A percentile compares a stretch with the other conserved stretches of the same genome.
These are phyloP conservation scores for Danio choprae DNA, from an alignment of 2,797 vertebrate species.

Conservation along the genomic window DNA sequence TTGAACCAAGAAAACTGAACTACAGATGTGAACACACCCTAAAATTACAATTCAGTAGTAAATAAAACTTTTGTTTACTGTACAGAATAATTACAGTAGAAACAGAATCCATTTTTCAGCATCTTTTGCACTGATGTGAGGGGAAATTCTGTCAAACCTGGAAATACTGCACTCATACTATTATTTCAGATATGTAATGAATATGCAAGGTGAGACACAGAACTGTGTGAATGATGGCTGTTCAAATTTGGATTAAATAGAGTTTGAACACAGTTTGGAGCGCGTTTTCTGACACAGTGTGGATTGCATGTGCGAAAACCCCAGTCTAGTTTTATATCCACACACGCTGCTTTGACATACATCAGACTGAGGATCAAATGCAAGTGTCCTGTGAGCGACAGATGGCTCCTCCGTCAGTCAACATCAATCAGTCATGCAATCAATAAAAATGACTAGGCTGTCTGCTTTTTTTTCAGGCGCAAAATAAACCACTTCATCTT, in stretches of 20 bases:
- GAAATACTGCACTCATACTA: background rate
- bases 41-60: background rate
- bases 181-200: background rate
- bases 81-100: background rate
- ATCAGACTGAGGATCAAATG: slow-evolving; percentile 36
- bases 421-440: slow-evolving; percentile 53
- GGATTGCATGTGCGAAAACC: background rate
- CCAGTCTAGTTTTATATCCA: background rate
- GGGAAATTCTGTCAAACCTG: background rate
- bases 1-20: too few relatives aligned
- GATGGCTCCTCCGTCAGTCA: slow-evolving; percentile 47
- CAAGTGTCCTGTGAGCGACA: slow-evolving; percentile 41
- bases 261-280: background rate
- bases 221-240: background rate
- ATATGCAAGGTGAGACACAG: background rate
- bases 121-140: background rate
- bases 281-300: background rate
- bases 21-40: too few relatives aligned
- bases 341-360: slow-evolving; percentile 15
- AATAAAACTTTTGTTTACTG: background rate
- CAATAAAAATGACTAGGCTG: slow-evolving; percentile 47
- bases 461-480: slow-evolving; percentile 25
- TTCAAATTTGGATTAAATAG: background rate
- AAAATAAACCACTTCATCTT: slow-evolving; percentile 41
- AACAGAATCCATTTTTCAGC: background rate